These are phyloP conservation scores for Pogonognathellus flavescens DNA, from an alignment of 1,140 invertebrate genomes.

Conservation along the genomic window DNA sequence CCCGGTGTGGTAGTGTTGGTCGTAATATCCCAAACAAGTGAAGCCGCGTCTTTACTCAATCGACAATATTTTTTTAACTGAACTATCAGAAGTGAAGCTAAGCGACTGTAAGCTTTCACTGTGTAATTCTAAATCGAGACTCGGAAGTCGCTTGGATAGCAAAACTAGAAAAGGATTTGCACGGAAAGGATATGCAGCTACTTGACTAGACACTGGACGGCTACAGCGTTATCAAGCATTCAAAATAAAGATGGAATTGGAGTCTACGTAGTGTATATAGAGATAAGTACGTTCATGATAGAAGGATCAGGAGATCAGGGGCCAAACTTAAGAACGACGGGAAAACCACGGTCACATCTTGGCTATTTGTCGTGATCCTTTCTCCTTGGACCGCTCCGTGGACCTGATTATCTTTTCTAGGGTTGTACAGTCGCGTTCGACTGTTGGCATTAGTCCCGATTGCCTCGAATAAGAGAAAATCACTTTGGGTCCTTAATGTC, in stretches of 20 bases:
- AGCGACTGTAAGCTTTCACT: not conserved
- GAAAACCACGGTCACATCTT: not conserved
- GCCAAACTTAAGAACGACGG: not conserved
- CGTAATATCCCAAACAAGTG: no score
- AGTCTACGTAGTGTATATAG: no score
- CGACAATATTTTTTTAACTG: no score
- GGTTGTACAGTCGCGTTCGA: not conserved
- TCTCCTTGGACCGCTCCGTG: not conserved
- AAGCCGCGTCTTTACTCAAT: no score
- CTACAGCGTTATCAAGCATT: no score
- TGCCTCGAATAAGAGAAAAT: constrained; percentile 17
- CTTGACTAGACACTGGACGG: no score
- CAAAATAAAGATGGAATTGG: no score
- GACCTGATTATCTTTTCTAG: not conserved
- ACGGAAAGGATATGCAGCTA: no score
- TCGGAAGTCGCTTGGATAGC: no score
- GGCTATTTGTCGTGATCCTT: constrained; percentile 2
- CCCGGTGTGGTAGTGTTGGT: no score
- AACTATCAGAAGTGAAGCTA: not conserved
- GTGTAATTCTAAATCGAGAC: no score
- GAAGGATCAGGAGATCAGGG: not conserved
- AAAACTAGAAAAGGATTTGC: no score
- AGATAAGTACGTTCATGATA: not conserved
- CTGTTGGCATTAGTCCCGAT: constrained; percentile 21
- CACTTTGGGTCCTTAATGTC: constrained; percentile 30